Evolutionary conservation across 1,140 invertebrate species (phyloP).

Genomic region (Euwallacea fornicatus): DNA sequence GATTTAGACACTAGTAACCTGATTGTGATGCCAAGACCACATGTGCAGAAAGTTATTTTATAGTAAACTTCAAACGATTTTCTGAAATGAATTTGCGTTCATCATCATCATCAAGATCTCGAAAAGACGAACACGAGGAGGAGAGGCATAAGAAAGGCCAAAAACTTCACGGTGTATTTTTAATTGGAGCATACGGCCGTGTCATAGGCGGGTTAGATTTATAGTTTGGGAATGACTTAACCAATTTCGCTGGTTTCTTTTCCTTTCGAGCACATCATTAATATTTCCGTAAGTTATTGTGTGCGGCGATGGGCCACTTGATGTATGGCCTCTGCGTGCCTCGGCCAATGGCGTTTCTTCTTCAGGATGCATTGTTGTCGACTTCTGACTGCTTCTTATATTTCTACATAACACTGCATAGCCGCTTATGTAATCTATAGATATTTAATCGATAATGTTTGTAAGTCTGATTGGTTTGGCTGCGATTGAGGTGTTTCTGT

Average conservation of each 20-base stretch:
- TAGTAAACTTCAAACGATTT: not conserved
- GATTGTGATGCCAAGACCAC: too few relatives aligned
- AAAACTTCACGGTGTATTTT: constrained; percentile 34
- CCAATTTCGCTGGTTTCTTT: constrained; percentile 36
- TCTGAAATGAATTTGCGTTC: not conserved
- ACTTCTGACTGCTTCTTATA: too few relatives aligned
- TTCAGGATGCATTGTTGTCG: not conserved
- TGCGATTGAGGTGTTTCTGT: too few relatives aligned
- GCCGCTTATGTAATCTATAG: too few relatives aligned
- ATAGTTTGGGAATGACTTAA: constrained; percentile 34
- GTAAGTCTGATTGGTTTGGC: too few relatives aligned
- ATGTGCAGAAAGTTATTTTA: too few relatives aligned
- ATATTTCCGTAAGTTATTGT: constrained; percentile 34
- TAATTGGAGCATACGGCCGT: constrained; percentile 37
- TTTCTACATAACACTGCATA: too few relatives aligned
- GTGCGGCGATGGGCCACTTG: constrained; percentile 29
- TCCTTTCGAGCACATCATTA: constrained; percentile 35
- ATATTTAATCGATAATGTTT: too few relatives aligned
- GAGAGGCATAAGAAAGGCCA: constrained; percentile 3
- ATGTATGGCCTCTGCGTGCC: constrained; percentile 24
- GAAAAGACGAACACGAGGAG: constrained; percentile 13
- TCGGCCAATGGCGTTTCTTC: constrained; percentile 16
- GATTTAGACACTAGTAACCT: too few relatives aligned
- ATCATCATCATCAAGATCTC: not conserved
- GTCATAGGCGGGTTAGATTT: constrained; percentile 34